A percentile compares a stretch with the other conserved stretches of the same genome.
Evolutionary conservation across 2,797 vertebrate genomes (phyloP).

Genomic region (Holocentrus rufus): DNA sequence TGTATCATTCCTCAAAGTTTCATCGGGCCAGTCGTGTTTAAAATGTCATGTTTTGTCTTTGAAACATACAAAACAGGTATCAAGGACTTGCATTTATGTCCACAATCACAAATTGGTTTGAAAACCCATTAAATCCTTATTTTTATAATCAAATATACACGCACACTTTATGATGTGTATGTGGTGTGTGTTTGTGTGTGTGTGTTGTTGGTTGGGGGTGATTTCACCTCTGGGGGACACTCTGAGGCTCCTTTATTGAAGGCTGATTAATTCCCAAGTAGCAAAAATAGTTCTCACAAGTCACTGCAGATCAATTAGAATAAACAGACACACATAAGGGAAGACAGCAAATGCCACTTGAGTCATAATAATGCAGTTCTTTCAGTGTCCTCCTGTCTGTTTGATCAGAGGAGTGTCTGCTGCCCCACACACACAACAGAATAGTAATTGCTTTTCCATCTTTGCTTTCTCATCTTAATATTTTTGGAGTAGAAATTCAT

Average conservation of each 20-base stretch:
- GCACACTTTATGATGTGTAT: no score
- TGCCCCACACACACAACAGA: neutral
- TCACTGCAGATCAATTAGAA: conserved; percentile 15
- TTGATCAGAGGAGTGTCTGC: neutral
- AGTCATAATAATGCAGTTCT: neutral
- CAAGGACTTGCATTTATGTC: no score
- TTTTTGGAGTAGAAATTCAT: no score
- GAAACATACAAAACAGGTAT: no score
- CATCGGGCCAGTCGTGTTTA: no score
- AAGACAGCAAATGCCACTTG: neutral
- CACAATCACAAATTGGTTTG: no score
- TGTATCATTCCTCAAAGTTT: no score
- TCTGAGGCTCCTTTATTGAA: neutral
- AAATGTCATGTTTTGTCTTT: no score
- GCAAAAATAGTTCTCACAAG: conserved; percentile 25
- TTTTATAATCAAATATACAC: no score
- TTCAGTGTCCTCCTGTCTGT: conserved; percentile 4
- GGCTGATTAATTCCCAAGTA: conserved; percentile 2
- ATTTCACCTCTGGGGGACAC: neutral
- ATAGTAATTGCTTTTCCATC: neutral
- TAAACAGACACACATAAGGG: neutral
- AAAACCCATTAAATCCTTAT: no score
- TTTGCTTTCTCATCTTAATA: no score
- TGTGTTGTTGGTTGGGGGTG: neutral
- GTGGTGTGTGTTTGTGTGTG: no score